Conservation (phyloP, 2,888 invertebrate genomes). For the Glyphotaelius pellucidus region DNA sequence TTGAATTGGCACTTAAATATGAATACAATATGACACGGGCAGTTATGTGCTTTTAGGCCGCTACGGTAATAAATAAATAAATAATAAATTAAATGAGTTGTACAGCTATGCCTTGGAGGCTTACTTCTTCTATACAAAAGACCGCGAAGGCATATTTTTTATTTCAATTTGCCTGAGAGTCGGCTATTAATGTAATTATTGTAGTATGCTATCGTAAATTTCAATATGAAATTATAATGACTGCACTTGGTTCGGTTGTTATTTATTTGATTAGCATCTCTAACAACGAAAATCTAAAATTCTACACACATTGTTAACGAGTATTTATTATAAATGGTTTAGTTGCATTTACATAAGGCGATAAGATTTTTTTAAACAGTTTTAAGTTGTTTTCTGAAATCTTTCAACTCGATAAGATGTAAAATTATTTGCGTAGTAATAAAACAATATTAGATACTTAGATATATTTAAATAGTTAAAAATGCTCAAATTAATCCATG, state of each 20-base stretch:
- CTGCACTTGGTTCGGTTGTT: background rate
- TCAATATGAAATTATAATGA: background rate
- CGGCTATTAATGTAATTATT: background rate
- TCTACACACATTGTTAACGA: background rate
- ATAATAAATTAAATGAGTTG: background rate
- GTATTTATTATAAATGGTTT: background rate
- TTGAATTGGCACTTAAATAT: conserved; percentile 6
- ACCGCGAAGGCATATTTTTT: background rate
- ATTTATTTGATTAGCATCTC: background rate
- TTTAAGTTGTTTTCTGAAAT: too few species aligned
- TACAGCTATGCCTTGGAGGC: conserved; percentile 25
- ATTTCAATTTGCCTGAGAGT: background rate
- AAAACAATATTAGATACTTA: too few species aligned
- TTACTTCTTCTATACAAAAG: background rate
- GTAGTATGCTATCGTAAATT: background rate
- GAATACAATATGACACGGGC: background rate
- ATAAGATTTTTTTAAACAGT: too few species aligned
- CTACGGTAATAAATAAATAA: conserved; percentile 40
- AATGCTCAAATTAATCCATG: too few species aligned
- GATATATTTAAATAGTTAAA: too few species aligned
- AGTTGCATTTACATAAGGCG: too few species aligned
- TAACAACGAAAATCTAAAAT: background rate
- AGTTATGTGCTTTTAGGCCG: conserved; percentile 49
- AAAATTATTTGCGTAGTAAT: too few species aligned
- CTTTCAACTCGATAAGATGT: too few species aligned